Base-by-base conservation (phyloP, 2,888 invertebrate genomes). In the Melanostoma scalare region DNA sequence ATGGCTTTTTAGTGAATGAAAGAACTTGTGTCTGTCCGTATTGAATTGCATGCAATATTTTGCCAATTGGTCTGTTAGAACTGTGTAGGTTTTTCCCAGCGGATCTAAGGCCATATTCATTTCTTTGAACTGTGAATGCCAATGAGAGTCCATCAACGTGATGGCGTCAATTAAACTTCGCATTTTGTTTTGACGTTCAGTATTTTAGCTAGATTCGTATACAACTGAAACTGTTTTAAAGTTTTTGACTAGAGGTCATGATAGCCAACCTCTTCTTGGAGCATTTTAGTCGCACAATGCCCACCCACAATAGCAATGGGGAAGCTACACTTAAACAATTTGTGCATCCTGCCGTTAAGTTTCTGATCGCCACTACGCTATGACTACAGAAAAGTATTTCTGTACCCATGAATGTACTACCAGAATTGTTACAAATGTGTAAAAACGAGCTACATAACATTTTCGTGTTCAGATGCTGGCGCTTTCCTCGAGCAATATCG, bases 241-340 rank as follows among this genome's bases (percentile, higher is more conserved):
- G 68, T 63, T 50, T 8, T 6, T 9, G n/a, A 36, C 60, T 69
- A 31, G n/a, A 56, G 55, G 67, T 63, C 55, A 75, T 53, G 40
- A 6, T 71, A 65, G 52, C 65, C 46, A 58, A 60, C 40, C 58
- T 48, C 10, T 38, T 63, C 40, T 36, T 42, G 35, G 35, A 53
- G 58, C 61, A 52, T 44, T 71, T 71, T 33, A 20, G 53, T 60
- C 20, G 20, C 60, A 65, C 35, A 53, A 67, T 53, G 53, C 53
- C 71, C 69, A 80, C 80, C 80, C 76, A 80, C 71, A 81, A 60
- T 8, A 52, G 10, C 52, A 31, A 79, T 46, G 36, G 75, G 69
- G 79, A 79, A 74, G 68, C 68, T 63, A 77, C 71, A 63, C 20
- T 20, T 20, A 20, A 20, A 20, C 20, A 20, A 20, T 20, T 20